Evolutionary conservation across 1,140 invertebrate genomes (phyloP), one percentile per base, ranked within the genome.

Genomic region (Bombyx mandarina): DNA sequence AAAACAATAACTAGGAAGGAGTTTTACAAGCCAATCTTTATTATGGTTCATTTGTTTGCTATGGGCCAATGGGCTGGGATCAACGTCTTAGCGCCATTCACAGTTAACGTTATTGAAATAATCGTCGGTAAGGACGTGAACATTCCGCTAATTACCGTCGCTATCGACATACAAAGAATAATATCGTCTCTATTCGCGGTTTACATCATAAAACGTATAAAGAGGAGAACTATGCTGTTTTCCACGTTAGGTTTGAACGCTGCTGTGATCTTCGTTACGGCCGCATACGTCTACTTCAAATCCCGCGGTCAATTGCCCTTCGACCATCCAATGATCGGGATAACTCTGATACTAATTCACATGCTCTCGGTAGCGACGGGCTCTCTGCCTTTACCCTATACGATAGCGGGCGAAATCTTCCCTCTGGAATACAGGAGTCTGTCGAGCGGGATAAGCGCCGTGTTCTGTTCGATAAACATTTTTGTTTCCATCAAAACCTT

Each of bases 401-500:
- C 75, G 7, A 75, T 79, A 45, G 73, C 73, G 46, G 73, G 75
- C 1, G 75, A 78, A 58, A 44, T 79, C 1, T 79, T 77, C 48
- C 77, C 77, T 42, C 55, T 79, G 46, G 75, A 77, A 64, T 79
- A 68, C 35, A 67, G 77, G 57, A 76, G 75, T 47, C 57, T 80
- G 7, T 75, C 75, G 22, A 73, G 73, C 44, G 73, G 75, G 1
- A 69, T 80, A 5, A 80, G 75, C 45, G 67, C 70, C 3, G 45
- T 79, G 3, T 76, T 76, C 58, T 61, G 72, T 5, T 77, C 77
- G 1, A 52, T 68, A 5, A 77, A 77, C 60, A 61, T 75, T 4
- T 80, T 80, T n/a, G 63, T 80, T 7, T 74, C 71, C 7, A 69
- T 74, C 0, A 80, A 80, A 50, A 80, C 77, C 18, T 60, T 71